Evolutionary conservation across 64 coral and sea anemone genomes (phyloP), one percentile per base, ranked within the genome.

Genomic region (Pachyseris speciosa): DNA sequence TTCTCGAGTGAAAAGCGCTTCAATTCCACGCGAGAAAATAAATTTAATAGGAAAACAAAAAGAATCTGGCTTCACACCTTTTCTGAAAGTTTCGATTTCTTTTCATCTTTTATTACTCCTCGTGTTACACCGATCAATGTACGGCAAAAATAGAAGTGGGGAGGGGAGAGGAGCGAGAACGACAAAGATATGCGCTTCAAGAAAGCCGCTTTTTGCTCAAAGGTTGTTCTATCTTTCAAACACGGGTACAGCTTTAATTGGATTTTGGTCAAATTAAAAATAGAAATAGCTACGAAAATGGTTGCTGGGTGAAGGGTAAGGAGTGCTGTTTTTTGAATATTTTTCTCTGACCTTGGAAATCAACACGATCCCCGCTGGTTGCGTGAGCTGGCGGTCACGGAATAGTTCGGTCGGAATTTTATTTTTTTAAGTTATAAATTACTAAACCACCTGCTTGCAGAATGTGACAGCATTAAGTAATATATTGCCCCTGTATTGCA

Each of bases 351-450:
- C 77, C 77, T 81, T 81, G 77, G 77, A 36, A 39, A 39, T 59
- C 57, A 41, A 63, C 32, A 81, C 20, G 53, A 24, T 40, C n/a
- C 77, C 77, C 49, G 77, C 77, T 63, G 77, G 7, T 80, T 3
- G 47, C 30, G 47, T 80, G 75, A 55, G 17, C n/a, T 48, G 30
- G 4, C 2, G 29, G 77, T 81, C 77, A 81, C 77, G 77, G 77
- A 81, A 81, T 12, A 61, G 9, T 61, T 61, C 28, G 28, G 17
- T 2, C 15, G 13, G 27, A 3, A 57, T 53, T 79, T 57, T 74
- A 76, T 76, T 81, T 63, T 49, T 80, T 37, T 20, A n/a, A n/a
- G n/a, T n/a, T n/a, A 81, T 53, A 63, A 24, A 37, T 81, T 81
- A 7, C 30, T 55, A 19, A 20, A 58, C 77, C 77, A 81, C 52